phyloP scores from a whole-genome alignment of 37 sponge, comb jelly and placozoan species.

The Mnemiopsis leidyi region DNA sequence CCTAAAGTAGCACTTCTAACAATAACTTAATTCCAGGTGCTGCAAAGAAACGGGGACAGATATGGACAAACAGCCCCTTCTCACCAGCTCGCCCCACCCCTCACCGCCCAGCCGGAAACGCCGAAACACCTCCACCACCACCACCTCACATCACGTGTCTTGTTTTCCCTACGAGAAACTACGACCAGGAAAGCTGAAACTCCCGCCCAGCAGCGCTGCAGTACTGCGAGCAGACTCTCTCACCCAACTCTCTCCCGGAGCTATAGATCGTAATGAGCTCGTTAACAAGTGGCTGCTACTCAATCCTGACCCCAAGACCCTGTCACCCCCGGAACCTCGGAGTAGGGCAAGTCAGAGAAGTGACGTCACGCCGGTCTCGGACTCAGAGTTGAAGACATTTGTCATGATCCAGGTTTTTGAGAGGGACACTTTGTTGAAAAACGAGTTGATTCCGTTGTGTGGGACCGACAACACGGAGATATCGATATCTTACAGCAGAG shows the following conservation, averaged over 20 bases:
- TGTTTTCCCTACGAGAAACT: background rate
- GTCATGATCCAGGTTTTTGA: slow-evolving; percentile 33
- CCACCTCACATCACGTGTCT: background rate
- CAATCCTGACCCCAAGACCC: slow-evolving; percentile 1
- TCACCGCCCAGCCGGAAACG: background rate
- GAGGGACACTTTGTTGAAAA: slow-evolving; percentile 10
- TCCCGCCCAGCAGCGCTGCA: background rate
- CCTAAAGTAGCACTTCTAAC: too few relatives aligned
- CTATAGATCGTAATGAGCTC: background rate
- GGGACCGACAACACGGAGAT: background rate
- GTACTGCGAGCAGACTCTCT: background rate
- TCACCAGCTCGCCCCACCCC: background rate
- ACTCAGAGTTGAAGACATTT: background rate
- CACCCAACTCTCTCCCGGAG: background rate
- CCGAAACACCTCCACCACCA: background rate
- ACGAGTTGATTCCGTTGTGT: background rate
- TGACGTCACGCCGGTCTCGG: background rate
- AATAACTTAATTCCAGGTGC: background rate
- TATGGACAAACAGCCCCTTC: background rate
- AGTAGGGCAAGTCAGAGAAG: background rate
- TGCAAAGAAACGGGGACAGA: background rate
- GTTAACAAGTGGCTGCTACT: background rate
- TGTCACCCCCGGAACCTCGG: background rate
- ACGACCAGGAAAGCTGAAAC: background rate
- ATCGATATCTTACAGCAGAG: background rate